A percentile compares a stretch with the other conserved stretches of the same genome.
Evolutionary conservation across 2,113 vertebrate species (phyloP).

Genomic region (Prietella phreatophila): DNA sequence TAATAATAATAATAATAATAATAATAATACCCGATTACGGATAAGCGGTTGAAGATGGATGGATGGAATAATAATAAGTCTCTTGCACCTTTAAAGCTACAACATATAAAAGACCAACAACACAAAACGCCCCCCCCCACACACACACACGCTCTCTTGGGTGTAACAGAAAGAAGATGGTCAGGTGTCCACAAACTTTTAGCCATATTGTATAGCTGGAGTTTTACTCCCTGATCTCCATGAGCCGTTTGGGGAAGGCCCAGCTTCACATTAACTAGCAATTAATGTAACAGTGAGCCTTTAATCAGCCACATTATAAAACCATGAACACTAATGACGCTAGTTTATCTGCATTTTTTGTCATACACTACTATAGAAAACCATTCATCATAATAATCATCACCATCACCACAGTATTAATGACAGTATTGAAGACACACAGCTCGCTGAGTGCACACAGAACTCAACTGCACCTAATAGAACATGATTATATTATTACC

Average conservation of each 20-base stretch:
- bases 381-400: neutral
- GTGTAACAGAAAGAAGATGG: neutral
- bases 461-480: neutral
- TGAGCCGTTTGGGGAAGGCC: too few species aligned
- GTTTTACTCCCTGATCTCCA: too few species aligned
- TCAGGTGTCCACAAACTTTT: neutral
- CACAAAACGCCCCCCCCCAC: too few species aligned
- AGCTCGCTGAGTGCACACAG: neutral
- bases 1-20: neutral
- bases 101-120: neutral
- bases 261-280: neutral
- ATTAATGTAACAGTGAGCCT: too few species aligned
- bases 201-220: neutral
- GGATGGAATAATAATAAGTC: neutral
- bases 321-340: neutral
- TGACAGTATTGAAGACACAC: neutral
- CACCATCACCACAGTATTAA: too few species aligned
- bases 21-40: too few species aligned
- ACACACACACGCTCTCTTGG: too few species aligned
- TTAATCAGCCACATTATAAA: neutral
- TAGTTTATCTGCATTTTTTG: neutral
- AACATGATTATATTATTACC: constrained; percentile 21
- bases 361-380: too few species aligned
- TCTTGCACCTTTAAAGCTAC: neutral
- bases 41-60: too few species aligned